Base-by-base conservation (phyloP, 1,140 invertebrate species). In the Physella acuta region DNA sequence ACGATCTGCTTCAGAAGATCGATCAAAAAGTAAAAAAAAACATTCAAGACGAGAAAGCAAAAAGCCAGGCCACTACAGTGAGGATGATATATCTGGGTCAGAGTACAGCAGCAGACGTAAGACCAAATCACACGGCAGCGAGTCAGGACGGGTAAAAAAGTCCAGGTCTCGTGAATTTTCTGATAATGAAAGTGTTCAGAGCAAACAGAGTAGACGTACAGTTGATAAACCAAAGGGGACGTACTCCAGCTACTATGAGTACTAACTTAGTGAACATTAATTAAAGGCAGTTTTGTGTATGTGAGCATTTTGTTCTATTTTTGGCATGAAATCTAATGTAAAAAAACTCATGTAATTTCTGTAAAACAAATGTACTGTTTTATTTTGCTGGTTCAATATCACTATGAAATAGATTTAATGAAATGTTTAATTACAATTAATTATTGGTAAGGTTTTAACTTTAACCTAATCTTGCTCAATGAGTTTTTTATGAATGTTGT, bases 161-260 rank as follows among this genome's bases (percentile, higher is more conserved):
- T 14, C 8, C 11, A 55, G 33, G 33, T 26, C 51, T n/a, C 28
- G 51, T 20, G 64, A 67, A 31, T 56, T 24, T 36, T 68, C 66
- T 16, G 66, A 68, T 30, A 60, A 4, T 20, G 66, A 68, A 17
- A 68, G 66, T 30, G 30, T 60, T 14, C n/a, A 28, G 16, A 60
- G 66, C 34, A 44, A 26, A 20, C 37, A 39, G 20, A 59, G 36
- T 60, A 60, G 33, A 60, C 28, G 56, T 8, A 31, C 31, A n/a
- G 56, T 28, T n/a, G 14, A 39, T 17, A 68, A 60, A 39, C 66
- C 66, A 3, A 68, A 60, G 34, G 55, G 56, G 11, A 59, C 66
- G 11, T 68, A 68, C 56, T 68, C 66, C 11, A 68, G 66, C 34
- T 68, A 68, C 49, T 68, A 68, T 60, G 66, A 68, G 49, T 67